Evolutionary conservation across 2,113 vertebrate genomes (phyloP), one percentile per base, ranked within the genome.

Genomic region (Promerops cafer): DNA sequence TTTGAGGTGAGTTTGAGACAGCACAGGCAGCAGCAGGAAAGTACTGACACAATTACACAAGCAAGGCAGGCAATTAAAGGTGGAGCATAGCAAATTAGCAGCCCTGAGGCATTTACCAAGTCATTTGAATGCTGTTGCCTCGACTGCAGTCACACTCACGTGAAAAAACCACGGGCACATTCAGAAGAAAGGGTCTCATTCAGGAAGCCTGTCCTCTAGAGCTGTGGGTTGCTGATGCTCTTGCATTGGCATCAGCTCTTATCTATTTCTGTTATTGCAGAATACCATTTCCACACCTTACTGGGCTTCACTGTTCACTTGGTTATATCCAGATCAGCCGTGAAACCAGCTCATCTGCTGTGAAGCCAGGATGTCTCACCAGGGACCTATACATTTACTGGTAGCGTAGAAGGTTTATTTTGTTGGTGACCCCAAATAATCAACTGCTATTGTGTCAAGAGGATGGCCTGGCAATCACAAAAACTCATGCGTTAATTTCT

Each of bases 131-230:
- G 40, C 74, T 82, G 83, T 92, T 92, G 95, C 60, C 60, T 84
- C 80, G 83, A 19, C 64, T 39, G 87, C 93, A 95, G 95, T 77
- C 63, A 72, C 69, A 83, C 65, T 42, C 92, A 97, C 13, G 31
- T 86, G 97, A 69, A 96, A 96, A 95, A 94, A 80, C 75, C 95
- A 94, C 95, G 83, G 94, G 91, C 93, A 95, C 87, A 93, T 84
- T 44, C 85, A 95, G 83, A 93, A 92, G 44, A 26, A 86, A 50
- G 24, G 39, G n/a, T 33, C 44, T 83, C 5, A 3, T 31, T 37
- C 31, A 71, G n/a, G 82, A 28, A 87, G 49, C 77, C 85, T 40
- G 64, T 60, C 12, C 20, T 13, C 76, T 50, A 84, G 23, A 81
- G 52, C 78, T 60, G 11, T 27, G 89, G 71, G 71, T 59, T 92